Evolutionary conservation across 2,888 invertebrate species (phyloP).

Genomic region (Drosophila siamana): DNA sequence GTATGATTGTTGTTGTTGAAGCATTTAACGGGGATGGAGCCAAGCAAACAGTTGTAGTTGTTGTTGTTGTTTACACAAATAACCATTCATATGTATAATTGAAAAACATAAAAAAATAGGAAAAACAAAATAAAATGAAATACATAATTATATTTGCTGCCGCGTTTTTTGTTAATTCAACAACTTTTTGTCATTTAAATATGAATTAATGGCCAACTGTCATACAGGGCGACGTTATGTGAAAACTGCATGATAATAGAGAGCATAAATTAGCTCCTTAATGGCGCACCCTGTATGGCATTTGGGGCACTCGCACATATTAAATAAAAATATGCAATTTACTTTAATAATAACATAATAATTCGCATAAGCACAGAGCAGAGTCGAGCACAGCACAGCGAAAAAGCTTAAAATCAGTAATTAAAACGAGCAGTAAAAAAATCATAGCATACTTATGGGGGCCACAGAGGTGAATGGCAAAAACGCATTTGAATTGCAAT

Average conservation of each 20-base stretch:
- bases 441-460: constrained; percentile 21
- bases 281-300: constrained; percentile 37
- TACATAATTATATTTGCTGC: constrained; percentile 15
- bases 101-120: constrained; percentile 31
- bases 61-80: constrained; percentile 54
- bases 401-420: constrained; percentile 31
- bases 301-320: background rate
- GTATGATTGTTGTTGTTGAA: constrained; percentile 25
- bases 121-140: constrained; percentile 32
- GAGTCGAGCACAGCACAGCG: constrained; percentile 5
- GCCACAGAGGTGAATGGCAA: background rate
- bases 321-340: constrained; percentile 31
- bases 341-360: constrained; percentile 9
- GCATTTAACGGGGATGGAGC: constrained; percentile 67
- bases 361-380: constrained; percentile 21
- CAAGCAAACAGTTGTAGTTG: constrained; percentile 45
- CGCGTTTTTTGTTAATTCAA: constrained; percentile 12
- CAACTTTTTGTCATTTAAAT: constrained; percentile 2
- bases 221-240: too few relatives aligned
- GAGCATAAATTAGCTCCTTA: background rate
- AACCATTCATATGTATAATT: constrained; percentile 40
- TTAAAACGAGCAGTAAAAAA: constrained; percentile 28
- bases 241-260: too few relatives aligned
- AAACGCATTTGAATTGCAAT: constrained; percentile 5
- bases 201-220: background rate